Conservation (phyloP, 1,140 invertebrate species). For the Sitobion miscanthi region DNA sequence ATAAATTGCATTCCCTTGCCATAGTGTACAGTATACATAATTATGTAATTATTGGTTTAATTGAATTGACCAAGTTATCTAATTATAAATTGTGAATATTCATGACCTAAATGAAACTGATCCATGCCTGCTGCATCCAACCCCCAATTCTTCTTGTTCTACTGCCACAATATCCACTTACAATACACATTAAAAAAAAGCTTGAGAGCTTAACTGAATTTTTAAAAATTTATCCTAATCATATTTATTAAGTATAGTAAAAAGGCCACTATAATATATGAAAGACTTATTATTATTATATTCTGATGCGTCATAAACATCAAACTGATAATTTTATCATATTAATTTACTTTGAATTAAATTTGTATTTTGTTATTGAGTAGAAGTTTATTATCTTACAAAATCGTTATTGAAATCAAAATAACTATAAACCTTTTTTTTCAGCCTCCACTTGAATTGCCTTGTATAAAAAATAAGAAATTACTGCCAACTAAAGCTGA, state of each 20-base stretch:
- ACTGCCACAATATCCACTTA: neutral
- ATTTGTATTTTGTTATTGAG: neutral
- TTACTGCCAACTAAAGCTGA: slow-evolving; percentile 50
- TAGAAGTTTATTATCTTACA: neutral
- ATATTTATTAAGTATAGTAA: neutral
- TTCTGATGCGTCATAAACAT: neutral
- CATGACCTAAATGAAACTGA: neutral
- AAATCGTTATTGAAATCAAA: neutral
- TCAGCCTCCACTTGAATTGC: slow-evolving; percentile 37
- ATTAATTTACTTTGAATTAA: neutral
- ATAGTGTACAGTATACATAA: neutral
- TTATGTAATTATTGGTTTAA: neutral
- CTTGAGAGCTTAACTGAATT: neutral
- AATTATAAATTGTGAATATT: neutral
- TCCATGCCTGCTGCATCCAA: neutral
- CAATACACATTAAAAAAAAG: neutral
- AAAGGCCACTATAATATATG: too few species aligned
- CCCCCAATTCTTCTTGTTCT: neutral
- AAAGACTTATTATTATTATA: neutral
- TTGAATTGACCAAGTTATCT: neutral
- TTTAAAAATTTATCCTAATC: neutral
- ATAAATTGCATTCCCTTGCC: neutral
- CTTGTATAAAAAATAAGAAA: slow-evolving; percentile 31
- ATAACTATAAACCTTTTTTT: neutral
- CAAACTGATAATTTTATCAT: neutral